Evolutionary conservation across 2,888 invertebrate species (phyloP).

Genomic region (Chloromyia formosa): DNA sequence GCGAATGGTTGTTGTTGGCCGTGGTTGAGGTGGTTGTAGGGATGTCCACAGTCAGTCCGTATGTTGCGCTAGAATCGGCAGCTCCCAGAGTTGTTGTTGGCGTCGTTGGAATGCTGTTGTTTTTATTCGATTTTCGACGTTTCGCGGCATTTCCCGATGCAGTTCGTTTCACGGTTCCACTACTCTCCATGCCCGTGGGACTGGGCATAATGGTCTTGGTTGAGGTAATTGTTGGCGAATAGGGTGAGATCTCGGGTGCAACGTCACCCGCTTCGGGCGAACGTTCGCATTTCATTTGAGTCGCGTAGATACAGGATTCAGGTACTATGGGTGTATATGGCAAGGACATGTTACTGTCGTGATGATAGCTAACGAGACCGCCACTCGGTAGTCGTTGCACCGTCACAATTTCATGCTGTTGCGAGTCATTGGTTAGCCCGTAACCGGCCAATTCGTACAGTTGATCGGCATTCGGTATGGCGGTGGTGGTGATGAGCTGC

Average conservation of each 20-base stretch:
- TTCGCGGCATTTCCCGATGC: conserved; percentile 61
- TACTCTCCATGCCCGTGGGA: conserved; percentile 62
- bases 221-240: conserved; percentile 56
- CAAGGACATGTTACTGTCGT: conserved; percentile 49
- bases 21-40: neutral
- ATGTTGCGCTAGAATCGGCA: too few species aligned
- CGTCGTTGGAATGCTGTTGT: conserved; percentile 53
- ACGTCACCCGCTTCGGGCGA: conserved; percentile 61
- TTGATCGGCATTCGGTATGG: conserved; percentile 24
- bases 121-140: conserved; percentile 45
- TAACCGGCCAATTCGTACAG: conserved; percentile 21
- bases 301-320: conserved; percentile 54
- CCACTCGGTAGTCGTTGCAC: conserved; percentile 53
- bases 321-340: conserved; percentile 53
- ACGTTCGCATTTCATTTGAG: conserved; percentile 55
- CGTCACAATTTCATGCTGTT: conserved; percentile 45
- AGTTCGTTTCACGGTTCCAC: conserved; percentile 60
- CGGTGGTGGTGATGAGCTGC: conserved; percentile 35
- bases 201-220: conserved; percentile 11
- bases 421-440: conserved; percentile 12
- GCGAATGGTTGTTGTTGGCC: neutral
- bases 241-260: conserved; percentile 58
- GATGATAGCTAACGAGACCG: conserved; percentile 50
- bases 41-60: conserved; percentile 5
- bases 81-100: neutral